A percentile compares a stretch with the other conserved stretches of the same genome.
These are phyloP conservation scores for Acinonyx jubatus DNA, from an alignment of 2,113 vertebrate species.

Conservation along the genomic window DNA sequence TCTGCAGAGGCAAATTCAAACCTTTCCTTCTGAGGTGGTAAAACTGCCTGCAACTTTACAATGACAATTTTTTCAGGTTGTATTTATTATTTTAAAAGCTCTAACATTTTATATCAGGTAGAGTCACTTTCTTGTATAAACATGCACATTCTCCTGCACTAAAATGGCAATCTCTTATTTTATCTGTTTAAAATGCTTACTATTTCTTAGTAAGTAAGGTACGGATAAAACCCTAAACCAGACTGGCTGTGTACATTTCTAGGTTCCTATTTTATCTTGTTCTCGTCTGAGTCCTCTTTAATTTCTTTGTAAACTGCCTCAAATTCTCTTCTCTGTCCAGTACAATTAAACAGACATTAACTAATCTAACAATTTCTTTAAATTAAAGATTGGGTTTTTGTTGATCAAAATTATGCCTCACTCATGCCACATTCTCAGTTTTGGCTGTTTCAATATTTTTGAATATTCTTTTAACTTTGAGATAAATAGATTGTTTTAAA, in stretches of 20 bases:
- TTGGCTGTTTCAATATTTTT: neutral
- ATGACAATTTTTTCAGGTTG: neutral
- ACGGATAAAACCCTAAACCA: neutral
- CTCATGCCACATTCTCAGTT: neutral
- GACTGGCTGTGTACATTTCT: neutral
- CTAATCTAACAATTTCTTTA: neutral
- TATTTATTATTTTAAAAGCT: neutral
- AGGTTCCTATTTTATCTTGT: neutral
- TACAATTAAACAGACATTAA: neutral
- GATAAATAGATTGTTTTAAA: neutral
- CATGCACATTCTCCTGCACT: neutral
- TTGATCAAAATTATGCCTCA: neutral
- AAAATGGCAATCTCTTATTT: neutral
- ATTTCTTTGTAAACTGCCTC: neutral
- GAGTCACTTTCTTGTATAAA: neutral
- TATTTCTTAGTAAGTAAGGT: neutral
- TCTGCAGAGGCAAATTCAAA: neutral
- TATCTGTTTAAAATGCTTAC: neutral
- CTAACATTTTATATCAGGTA: neutral
- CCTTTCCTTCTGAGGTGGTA: neutral
- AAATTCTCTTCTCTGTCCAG: neutral
- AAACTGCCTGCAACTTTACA: neutral
- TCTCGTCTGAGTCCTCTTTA: neutral
- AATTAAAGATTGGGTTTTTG: neutral
- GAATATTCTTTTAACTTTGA: neutral